Evolutionary conservation across 2,888 invertebrate species (phyloP), one percentile per base, ranked within the genome.

Genomic region (Mythimna albipuncta): DNA sequence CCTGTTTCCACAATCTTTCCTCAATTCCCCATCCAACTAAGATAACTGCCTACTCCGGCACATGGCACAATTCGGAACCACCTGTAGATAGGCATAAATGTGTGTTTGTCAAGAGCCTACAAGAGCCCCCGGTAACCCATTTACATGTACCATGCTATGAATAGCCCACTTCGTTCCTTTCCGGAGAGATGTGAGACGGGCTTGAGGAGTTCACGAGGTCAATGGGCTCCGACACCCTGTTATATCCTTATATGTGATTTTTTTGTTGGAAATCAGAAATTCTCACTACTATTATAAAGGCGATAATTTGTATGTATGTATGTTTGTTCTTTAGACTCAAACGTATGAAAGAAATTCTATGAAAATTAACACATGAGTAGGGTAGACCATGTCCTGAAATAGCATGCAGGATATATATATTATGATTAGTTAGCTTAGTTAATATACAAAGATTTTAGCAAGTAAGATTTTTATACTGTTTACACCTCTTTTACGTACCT

Each of bases 121-220:
- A 55, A 77, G 70, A 59, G 61, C 64, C 79, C 77, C 72, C 79
- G 63, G 79, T 82, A 81, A 81, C 80, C 82, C 62, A 81, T 81
- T 82, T 81, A 73, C 69, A 59, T 62, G 72, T 69, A 55, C 64
- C 38, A 21, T 11, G 82, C 82, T 81, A 78, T 82, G 69, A 82
- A 82, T 81, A 81, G 79, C 57, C 54, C 80, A 52, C 80, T 81
- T 78, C 79, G 67, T 67, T 62, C 35, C 70, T 78, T 68, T 58
- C 67, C 70, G 38, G 44, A 59, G 79, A 69, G 44, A 35, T 57
- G 72, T 78, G 52, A 69, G 64, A 65, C 50, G 69, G 64, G 13
- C 73, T 78, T 65, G 66, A 64, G 63, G 64, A 54, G 69, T 70
- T 58, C 55, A 58, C 69, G 71, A 78, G 79, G 82, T 82, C 72